Base-by-base conservation (phyloP, 2,113 vertebrate genomes). In the Osmerus eperlanus region DNA sequence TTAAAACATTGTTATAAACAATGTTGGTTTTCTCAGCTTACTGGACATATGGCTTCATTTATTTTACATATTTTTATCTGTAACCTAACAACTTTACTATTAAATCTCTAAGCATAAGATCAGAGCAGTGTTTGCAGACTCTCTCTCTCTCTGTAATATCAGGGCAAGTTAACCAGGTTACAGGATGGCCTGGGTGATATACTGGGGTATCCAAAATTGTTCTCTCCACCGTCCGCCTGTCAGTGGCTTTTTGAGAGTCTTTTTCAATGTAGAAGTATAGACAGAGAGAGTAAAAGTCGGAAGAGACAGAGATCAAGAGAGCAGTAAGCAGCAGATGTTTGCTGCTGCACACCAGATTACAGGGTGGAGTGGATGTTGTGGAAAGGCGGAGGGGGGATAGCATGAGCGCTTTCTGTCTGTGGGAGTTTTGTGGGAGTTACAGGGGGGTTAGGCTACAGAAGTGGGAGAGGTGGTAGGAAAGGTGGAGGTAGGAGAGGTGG, bases 291-390 rank as follows among this genome's bases (percentile, higher is more conserved):
- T 80, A 81, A 75, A 75, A 75, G 72, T 16, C 29, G 2, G 81
- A 87, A 36, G 32, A 36, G 32, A 36, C 32, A 1, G 32, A 36
- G 32, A 36, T 36, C 32, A 36, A 36, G 7, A 36, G 32, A 6
- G 32, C 32, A 36, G 32, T 36, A 36, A 36, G 32, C 32, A 36
- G 83, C 89, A 91, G 88, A 91, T 91, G 91, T 89, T 90, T 91
- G 89, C 91, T 92, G 91, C 91, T 93, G 91, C 87, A 86, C 77
- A 87, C 85, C 91, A 92, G 91, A 92, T 92, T 92, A 92, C 3
- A 87, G 91, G 90, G 91, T 90, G 90, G 90, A 91, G 90, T 82
- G 87, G 85, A 72, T 85, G 82, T 83, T 36, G 32, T 36, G 41
- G 9, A 47, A 47, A 83, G 81, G 86, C 85, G 88, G 85, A 85